Conservation (phyloP, 2,797 vertebrate species). For the Lagorchestes hirsutus region DNA sequence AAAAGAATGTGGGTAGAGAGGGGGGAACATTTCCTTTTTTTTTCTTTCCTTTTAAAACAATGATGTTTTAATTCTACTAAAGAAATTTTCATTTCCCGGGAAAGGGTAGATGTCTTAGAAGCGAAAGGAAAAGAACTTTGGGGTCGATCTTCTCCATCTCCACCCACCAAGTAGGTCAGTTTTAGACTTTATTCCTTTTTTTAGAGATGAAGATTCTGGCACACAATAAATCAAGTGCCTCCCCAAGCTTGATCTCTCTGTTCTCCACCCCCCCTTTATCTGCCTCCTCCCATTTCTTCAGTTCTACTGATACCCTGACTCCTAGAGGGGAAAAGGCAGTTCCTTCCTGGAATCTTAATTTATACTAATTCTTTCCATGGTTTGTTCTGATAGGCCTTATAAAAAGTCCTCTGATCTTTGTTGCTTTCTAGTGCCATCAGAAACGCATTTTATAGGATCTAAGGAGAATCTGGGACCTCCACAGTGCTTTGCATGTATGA, state of each 20-base stretch:
- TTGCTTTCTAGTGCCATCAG: neutral
- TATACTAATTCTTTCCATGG: neutral
- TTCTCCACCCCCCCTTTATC: neutral
- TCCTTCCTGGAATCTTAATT: slow-evolving; percentile 21
- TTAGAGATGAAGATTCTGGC: neutral
- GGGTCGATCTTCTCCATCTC: neutral
- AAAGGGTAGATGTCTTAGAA: slow-evolving; percentile 32
- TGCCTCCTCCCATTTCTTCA: neutral
- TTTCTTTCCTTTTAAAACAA: neutral
- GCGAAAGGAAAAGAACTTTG: neutral
- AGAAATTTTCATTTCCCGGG: slow-evolving; percentile 50
- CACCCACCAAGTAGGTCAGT: slow-evolving; percentile 7
- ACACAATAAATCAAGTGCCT: neutral
- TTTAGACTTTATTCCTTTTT: slow-evolving; percentile 23
- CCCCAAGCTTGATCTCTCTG: neutral
- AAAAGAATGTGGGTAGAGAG: neutral
- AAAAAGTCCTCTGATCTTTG: neutral
- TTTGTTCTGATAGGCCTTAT: neutral
- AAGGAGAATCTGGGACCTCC: neutral
- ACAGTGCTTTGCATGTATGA: slow-evolving; percentile 35
- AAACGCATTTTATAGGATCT: neutral
- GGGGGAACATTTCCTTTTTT: neutral
- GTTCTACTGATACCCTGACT: neutral
- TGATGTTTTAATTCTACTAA: slow-evolving; percentile 33
- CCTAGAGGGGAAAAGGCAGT: slow-evolving; percentile 8